phyloP scores from a whole-genome alignment of 2,797 vertebrate species.

The Sebastes nivosus region DNA sequence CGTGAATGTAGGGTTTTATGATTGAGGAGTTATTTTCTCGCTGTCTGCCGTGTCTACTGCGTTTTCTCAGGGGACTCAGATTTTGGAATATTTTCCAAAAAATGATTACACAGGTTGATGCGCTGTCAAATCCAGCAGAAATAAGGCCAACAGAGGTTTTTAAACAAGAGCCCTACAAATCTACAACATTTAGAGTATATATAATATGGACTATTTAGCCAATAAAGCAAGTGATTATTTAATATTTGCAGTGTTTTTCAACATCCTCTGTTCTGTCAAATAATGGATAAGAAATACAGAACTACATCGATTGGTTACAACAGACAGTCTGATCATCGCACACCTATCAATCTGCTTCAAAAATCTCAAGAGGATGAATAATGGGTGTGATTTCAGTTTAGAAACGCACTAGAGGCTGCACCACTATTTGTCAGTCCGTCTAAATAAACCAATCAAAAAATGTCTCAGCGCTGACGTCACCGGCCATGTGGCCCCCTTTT shows the following conservation, averaged over 20 bases:
- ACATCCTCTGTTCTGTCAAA: neutral
- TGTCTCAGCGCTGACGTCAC: slow-evolving; percentile 28
- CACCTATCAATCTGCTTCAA: neutral
- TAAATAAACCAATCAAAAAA: slow-evolving; percentile 33
- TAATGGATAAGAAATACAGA: neutral
- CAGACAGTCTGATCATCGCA: neutral
- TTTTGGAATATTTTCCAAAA: slow-evolving; percentile 15
- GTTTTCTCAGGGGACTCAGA: neutral
- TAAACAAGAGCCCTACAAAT: neutral
- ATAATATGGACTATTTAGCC: neutral
- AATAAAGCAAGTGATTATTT: neutral
- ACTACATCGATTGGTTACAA: neutral
- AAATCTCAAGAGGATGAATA: neutral
- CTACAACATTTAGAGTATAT: neutral
- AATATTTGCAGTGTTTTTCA: neutral
- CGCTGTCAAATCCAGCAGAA: neutral
- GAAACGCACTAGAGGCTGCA: neutral
- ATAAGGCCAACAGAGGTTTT: neutral
- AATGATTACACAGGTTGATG: neutral
- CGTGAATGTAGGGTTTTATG: neutral
- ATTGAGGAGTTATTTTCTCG: neutral
- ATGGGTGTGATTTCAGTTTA: neutral
- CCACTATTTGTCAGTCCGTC: slow-evolving; percentile 16
- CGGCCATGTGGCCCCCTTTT: slow-evolving; percentile 20
- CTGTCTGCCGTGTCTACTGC: neutral